Evolutionary conservation across 2,797 vertebrate genomes (phyloP).

Genomic region (Scolopax bukidnonensis): DNA sequence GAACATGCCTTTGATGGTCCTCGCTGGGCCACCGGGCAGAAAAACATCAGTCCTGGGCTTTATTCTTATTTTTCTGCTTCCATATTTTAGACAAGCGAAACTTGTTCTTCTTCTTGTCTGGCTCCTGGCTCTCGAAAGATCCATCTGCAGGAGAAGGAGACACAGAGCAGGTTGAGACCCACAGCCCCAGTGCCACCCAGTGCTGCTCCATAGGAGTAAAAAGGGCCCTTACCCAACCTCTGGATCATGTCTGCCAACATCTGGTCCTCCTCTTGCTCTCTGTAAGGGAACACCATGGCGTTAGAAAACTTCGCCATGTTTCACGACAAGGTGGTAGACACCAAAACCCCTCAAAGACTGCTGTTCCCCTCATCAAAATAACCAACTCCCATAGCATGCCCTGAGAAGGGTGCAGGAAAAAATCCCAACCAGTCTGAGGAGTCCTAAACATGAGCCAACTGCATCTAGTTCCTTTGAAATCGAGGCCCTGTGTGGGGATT

Average conservation of each 20-base stretch:
- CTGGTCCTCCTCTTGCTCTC: conserved; percentile 93
- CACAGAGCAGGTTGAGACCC: background rate
- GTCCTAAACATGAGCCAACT: background rate
- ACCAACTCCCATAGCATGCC: background rate
- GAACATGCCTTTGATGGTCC: background rate
- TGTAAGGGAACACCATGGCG: conserved; percentile 48
- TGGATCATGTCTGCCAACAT: conserved; percentile 90
- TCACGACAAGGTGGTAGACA: background rate
- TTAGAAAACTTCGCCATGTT: background rate
- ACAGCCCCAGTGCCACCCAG: background rate
- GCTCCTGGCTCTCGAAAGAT: conserved; percentile 40
- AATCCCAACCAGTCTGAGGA: background rate
- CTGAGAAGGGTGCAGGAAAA: background rate
- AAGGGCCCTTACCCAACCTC: conserved; percentile 82
- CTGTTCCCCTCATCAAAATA: background rate
- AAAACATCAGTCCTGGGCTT: conserved; percentile 11
- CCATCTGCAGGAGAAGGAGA: conserved; percentile 49
- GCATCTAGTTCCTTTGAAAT: background rate
- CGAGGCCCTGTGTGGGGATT: background rate
- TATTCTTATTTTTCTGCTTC: conserved; percentile 67
- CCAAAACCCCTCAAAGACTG: background rate
- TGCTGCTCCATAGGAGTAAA: background rate
- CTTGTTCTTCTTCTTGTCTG: conserved; percentile 70
- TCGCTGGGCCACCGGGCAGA: background rate
- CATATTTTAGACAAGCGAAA: conserved; percentile 67